These are phyloP conservation scores for Helicorthomorpha holstii DNA, from an alignment of 1,140 invertebrate genomes.

Conservation along the genomic window DNA sequence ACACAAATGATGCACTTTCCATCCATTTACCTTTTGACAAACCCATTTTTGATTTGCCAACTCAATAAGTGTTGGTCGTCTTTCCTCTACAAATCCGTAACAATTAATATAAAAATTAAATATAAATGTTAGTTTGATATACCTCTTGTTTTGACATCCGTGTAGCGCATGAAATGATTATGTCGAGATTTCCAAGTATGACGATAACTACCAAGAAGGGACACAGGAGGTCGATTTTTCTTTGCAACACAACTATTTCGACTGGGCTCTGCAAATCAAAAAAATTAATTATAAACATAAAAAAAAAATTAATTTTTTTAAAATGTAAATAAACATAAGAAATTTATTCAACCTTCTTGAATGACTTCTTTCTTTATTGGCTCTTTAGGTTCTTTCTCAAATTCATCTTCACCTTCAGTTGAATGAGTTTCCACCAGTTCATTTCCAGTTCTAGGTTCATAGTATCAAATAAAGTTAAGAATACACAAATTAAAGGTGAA, in stretches of 20 bases:
- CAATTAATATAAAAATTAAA: background rate
- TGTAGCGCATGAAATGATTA: constrained; percentile 70
- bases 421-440: constrained; percentile 41
- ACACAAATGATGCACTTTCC: constrained; percentile 83
- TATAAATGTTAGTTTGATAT: background rate
- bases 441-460: constrained; percentile 36
- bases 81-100: constrained; percentile 39
- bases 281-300: too few species aligned
- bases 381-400: constrained; percentile 38
- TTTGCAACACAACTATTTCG: constrained; percentile 24
- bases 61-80: constrained; percentile 63
- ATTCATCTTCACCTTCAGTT: constrained; percentile 46
- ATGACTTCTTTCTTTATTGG: constrained; percentile 23
- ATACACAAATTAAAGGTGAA: background rate
- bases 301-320: background rate
- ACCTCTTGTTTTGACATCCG: constrained; percentile 65
- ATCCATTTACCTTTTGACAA: constrained; percentile 75
- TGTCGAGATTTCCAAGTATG: constrained; percentile 40
- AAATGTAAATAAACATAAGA: constrained; percentile 4
- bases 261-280: too few species aligned
- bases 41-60: constrained; percentile 75
- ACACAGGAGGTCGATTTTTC: constrained; percentile 23
- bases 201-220: constrained; percentile 31
- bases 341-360: constrained; percentile 9
- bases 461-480: constrained; percentile 1